Percentiles rank a stretch among this genome's conserved stretches.
phyloP scores from a whole-genome alignment of 2,888 invertebrate species.

The Corythucha ciliata region DNA sequence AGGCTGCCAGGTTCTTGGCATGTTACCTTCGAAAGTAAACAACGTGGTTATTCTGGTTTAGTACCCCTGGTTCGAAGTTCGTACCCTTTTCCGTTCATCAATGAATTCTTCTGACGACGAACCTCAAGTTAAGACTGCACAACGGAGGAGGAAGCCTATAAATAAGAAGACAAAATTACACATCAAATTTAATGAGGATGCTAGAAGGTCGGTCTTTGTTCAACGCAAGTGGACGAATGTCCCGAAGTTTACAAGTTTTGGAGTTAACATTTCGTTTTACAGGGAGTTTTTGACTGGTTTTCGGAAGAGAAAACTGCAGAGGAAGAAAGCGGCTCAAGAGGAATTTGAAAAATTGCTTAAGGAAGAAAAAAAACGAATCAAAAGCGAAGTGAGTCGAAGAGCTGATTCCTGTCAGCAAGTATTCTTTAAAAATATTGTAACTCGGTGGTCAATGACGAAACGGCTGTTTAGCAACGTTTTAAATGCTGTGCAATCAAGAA shows the following conservation, averaged over 20 bases:
- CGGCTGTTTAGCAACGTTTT: too few relatives aligned
- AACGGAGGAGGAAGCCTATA: conserved; percentile 40
- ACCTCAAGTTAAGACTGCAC: conserved; percentile 14
- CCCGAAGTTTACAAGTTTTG: not conserved
- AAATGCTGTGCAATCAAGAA: too few relatives aligned
- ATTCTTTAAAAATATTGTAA: too few relatives aligned
- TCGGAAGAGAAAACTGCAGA: conserved; percentile 66
- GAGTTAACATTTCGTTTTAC: conserved; percentile 19
- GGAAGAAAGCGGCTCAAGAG: conserved; percentile 64
- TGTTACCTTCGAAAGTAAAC: too few relatives aligned
- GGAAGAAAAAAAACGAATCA: conserved; percentile 65
- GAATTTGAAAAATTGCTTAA: conserved; percentile 60
- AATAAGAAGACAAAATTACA: conserved; percentile 45
- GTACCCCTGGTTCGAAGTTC: too few relatives aligned
- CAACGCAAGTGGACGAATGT: not conserved
- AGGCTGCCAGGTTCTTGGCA: too few relatives aligned
- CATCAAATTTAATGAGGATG: conserved; percentile 52
- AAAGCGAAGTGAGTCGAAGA: conserved; percentile 52
- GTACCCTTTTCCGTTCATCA: not conserved
- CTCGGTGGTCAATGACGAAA: too few relatives aligned
- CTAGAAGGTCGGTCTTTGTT: conserved; percentile 45
- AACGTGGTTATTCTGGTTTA: too few relatives aligned
- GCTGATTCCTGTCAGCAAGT: too few relatives aligned
- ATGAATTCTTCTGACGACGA: conserved; percentile 21
- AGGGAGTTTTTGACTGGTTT: conserved; percentile 76